Conservation (phyloP, 2,113 vertebrate species). For the Amblyopsis rosae region DNA sequence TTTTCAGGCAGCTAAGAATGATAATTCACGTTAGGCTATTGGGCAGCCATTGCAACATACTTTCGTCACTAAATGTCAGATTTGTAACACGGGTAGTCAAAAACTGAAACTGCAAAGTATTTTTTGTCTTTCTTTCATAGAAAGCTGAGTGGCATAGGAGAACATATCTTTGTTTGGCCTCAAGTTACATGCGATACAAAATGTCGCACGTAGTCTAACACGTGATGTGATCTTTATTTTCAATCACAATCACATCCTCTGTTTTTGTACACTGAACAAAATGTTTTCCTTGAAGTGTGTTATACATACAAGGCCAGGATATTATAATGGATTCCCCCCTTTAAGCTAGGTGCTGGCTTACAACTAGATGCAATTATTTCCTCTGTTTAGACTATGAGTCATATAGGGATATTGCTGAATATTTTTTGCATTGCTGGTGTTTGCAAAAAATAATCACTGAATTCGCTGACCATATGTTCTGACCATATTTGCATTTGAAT, state of each 20-base stretch:
- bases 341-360: too few relatives aligned
- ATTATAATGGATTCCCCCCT: too few relatives aligned
- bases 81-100: background rate
- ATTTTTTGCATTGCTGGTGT: too few relatives aligned
- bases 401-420: too few relatives aligned
- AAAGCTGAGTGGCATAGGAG: too few relatives aligned
- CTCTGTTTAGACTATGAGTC: too few relatives aligned
- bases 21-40: background rate
- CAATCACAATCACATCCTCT: background rate
- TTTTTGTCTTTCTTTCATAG: background rate
- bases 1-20: background rate
- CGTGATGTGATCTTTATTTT: background rate
- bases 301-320: too few relatives aligned
- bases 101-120: slow-evolving; percentile 17
- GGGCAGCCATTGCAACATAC: background rate
- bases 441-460: too few relatives aligned
- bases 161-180: slow-evolving; percentile 32
- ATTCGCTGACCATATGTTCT: too few relatives aligned
- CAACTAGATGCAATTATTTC: too few relatives aligned
- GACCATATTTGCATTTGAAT: too few relatives aligned
- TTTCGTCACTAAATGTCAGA: background rate
- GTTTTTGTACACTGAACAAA: background rate
- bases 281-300: background rate
- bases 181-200: slow-evolving; percentile 34
- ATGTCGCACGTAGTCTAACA: slow-evolving; percentile 34